phyloP scores from a whole-genome alignment of 2,888 invertebrate species.

The Tipula unca region DNA sequence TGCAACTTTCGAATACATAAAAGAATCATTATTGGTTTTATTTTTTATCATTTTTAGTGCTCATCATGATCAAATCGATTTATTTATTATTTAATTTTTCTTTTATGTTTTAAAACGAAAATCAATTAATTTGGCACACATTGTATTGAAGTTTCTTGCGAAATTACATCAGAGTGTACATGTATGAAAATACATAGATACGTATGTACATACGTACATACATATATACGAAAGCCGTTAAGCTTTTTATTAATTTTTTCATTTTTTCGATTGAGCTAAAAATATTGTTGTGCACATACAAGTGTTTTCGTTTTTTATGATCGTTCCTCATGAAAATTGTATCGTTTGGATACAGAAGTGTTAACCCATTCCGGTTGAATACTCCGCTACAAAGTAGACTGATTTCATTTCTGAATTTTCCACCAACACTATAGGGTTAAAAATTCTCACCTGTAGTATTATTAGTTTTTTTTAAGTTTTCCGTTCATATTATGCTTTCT shows the following conservation, averaged over 20 bases:
- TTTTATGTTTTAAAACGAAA: neutral
- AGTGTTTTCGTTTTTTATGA: neutral
- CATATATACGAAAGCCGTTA: neutral
- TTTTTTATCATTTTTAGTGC: neutral
- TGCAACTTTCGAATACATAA: neutral
- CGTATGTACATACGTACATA: neutral
- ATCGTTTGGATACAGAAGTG: neutral
- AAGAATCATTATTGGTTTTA: neutral
- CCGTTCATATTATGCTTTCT: neutral
- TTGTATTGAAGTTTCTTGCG: neutral
- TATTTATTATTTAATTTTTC: neutral
- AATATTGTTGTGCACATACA: neutral
- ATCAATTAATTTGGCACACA: neutral
- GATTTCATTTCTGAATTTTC: neutral
- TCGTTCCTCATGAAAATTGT: too few species aligned
- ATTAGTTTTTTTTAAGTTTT: neutral
- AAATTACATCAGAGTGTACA: neutral
- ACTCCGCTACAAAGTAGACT: neutral
- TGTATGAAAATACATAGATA: too few species aligned
- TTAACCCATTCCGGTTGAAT: neutral
- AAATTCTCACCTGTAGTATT: neutral
- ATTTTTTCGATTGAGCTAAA: neutral
- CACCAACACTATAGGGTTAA: neutral
- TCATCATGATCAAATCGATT: neutral
- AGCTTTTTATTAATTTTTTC: neutral